Conservation (phyloP, 2,797 vertebrate species). For the Benthosema pterotum region DNA sequence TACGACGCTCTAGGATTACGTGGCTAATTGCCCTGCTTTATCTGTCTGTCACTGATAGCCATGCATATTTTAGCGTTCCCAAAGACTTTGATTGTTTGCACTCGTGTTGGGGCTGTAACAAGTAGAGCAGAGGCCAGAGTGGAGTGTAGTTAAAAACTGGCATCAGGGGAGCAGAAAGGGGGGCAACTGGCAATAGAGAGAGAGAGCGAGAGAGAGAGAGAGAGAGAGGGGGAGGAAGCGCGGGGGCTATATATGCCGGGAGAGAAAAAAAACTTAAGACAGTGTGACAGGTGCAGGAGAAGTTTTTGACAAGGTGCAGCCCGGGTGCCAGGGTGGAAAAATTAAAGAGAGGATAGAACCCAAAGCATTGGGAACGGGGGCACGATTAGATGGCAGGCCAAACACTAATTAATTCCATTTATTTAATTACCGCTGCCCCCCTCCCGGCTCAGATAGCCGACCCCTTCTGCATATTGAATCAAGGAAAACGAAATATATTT, state of each 20-base stretch:
- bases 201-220: too few relatives aligned
- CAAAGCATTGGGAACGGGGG: slow-evolving; percentile 26
- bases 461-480: slow-evolving; percentile 39
- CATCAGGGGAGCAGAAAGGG: slow-evolving; percentile 71
- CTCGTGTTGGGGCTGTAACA: slow-evolving; percentile 94
- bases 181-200: slow-evolving; percentile 46
- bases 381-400: slow-evolving; percentile 60
- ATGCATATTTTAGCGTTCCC: slow-evolving; percentile 99
- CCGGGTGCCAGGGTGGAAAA: slow-evolving; percentile 51
- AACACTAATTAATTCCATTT: slow-evolving; percentile 68
- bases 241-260: neutral
- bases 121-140: slow-evolving; percentile 93
- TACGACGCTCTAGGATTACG: slow-evolving; percentile 93
- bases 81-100: slow-evolving; percentile 98
- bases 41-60: slow-evolving; percentile 96
- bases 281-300: slow-evolving; percentile 74
- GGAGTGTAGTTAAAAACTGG: slow-evolving; percentile 94
- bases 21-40: slow-evolving; percentile 99
- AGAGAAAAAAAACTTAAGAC: slow-evolving; percentile 47
- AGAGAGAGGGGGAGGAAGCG: slow-evolving; percentile 30
- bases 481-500: slow-evolving; percentile 23
- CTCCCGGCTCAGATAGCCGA: slow-evolving; percentile 29
- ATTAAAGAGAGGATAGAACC: slow-evolving; percentile 24
- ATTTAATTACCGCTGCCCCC: slow-evolving; percentile 43
- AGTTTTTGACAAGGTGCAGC: slow-evolving; percentile 75